Base-by-base conservation (phyloP, 2,113 vertebrate species). In the Enhydra lutris region DNA sequence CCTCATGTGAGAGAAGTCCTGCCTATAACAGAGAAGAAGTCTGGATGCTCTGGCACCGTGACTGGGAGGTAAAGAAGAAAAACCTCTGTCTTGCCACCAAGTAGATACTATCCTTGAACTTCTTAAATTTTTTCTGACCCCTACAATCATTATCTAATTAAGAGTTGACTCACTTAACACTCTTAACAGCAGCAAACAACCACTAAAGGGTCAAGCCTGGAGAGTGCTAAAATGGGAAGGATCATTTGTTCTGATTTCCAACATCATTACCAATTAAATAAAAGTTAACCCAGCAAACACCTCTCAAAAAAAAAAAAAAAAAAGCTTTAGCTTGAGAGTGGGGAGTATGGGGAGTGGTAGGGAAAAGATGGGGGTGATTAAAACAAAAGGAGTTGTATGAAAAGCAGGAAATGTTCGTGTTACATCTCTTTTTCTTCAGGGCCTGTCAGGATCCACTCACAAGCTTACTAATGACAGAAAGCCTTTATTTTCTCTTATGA, bases 51-150 rank as follows among this genome's bases (percentile, higher is more conserved):
- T 29, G 11, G 34, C 7, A 4, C 31, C 0, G 1, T 1, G 13
- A 39, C 31, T 34, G n/a, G 57, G 71, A 11, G 29, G 42, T 1
- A 6, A 23, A 50, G 42, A 63, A 50, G 36, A 57, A 3, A 39
- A 76, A 7, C 34, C 42, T 91, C 29, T 24, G 12, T 74, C 91
- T 76, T 76, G 34, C 3, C 47, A 61, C 9, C 23, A n/a, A 34
- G 29, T 21, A 57, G 50, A 87, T 84, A 57, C 63, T 78, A 74
- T 63, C 57, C 59, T 97, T 74, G 61, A 92, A 82, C 57, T 96
- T 79, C 31, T 29, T 42, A 81, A 67, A 5, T 6, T 42, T 73
- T 50, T 88, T n/a, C 45, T 89, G 24, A 61, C 18, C 21, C 17
- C 6, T 0, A 63, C 81, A 23, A 55, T 36, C 76, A 73, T 31